Percentiles rank a stretch among this genome's conserved stretches.
phyloP scores from a whole-genome alignment of 2,888 invertebrate species.

The Slavum lentiscoides region DNA sequence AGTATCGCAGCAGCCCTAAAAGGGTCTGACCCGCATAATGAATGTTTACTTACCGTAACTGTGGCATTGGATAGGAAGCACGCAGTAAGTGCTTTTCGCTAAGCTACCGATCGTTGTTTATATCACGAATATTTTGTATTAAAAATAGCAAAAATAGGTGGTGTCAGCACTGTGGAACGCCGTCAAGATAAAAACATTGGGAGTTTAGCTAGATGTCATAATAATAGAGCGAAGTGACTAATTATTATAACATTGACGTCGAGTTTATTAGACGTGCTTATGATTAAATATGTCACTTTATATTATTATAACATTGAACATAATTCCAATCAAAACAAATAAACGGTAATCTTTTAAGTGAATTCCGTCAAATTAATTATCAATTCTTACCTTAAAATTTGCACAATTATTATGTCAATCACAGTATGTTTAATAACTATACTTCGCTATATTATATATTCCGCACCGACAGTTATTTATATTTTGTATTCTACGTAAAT shows the following conservation, averaged over 20 bases:
- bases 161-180: not conserved
- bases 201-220: not conserved
- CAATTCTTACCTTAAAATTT: no score
- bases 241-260: constrained; percentile 7
- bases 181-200: constrained; percentile 27
- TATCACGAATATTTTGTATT: constrained; percentile 38
- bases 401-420: no score
- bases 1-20: constrained; percentile 27
- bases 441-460: no score
- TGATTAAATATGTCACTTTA: not conserved
- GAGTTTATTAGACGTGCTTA: constrained; percentile 17
- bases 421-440: no score
- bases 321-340: constrained; percentile 8
- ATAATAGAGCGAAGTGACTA: not conserved
- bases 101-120: constrained; percentile 41
- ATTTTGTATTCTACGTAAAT: no score
- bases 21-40: constrained; percentile 41
- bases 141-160: constrained; percentile 28
- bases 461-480: no score
- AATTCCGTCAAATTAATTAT: no score
- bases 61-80: not conserved
- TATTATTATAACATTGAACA: not conserved
- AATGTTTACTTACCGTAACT: constrained; percentile 50
- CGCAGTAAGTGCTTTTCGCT: constrained; percentile 21
- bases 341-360: no score